Conservation (phyloP, 2,888 invertebrate genomes). For the Deroplatys truncata region DNA sequence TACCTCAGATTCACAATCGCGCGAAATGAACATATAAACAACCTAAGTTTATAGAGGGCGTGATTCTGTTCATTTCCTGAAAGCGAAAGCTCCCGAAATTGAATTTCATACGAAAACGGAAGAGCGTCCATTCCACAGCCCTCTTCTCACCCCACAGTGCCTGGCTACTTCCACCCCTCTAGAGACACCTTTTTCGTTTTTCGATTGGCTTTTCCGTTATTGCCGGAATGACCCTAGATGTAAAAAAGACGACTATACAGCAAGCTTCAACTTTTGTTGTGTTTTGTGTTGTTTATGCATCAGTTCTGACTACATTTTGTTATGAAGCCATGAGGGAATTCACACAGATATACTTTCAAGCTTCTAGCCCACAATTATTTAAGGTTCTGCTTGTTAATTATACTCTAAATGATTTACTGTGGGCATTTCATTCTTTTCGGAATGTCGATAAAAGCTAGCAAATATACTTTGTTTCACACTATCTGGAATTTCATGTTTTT, state of each 20-base stretch:
- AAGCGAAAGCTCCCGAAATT: constrained; percentile 11
- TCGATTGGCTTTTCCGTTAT: background rate
- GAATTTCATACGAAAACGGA: background rate
- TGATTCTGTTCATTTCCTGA: background rate
- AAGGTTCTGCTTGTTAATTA: too few species aligned
- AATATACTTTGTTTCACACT: too few species aligned
- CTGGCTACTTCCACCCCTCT: background rate
- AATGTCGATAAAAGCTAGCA: too few species aligned
- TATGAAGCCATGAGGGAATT: background rate
- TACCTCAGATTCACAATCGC: background rate
- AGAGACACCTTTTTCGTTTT: background rate
- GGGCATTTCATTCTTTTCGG: too few species aligned
- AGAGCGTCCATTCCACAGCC: background rate
- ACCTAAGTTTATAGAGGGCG: background rate
- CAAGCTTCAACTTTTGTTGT: background rate
- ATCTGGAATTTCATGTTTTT: too few species aligned
- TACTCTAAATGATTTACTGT: too few species aligned
- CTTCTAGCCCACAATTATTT: background rate
- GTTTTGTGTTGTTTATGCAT: background rate
- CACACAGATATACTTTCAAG: background rate
- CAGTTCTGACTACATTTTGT: background rate
- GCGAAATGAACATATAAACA: background rate
- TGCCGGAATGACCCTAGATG: background rate
- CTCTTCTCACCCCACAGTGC: too few species aligned
- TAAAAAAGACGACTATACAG: background rate